Percentiles rank a stretch among this genome's conserved stretches.
Evolutionary conservation across 2,797 vertebrate species (phyloP).

Genomic region (Lates japonicus): DNA sequence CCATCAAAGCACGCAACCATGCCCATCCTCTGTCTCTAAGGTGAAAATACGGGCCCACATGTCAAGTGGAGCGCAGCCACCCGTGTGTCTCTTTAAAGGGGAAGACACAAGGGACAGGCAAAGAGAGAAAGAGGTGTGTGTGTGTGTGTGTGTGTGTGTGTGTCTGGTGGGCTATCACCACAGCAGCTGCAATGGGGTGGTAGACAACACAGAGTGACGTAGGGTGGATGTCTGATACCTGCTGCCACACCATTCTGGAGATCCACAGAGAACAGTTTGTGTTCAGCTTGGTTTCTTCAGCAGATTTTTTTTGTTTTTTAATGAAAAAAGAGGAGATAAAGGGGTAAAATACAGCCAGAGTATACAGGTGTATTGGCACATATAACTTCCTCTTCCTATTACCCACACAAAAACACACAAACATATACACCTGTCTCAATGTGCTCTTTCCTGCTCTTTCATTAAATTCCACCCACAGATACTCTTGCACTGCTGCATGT

Average conservation of each 20-base stretch:
- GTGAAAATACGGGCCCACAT: conserved; percentile 82
- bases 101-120: conserved; percentile 74
- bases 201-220: conserved; percentile 72
- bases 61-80: conserved; percentile 82
- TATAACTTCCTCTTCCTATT: conserved; percentile 23
- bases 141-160: conserved; percentile 23
- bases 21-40: conserved; percentile 84
- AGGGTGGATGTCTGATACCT: conserved; percentile 59
- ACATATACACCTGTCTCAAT: conserved; percentile 33
- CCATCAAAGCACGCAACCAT: conserved; percentile 84
- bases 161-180: conserved; percentile 31
- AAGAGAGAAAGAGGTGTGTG: conserved; percentile 18
- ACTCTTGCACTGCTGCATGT: conserved; percentile 26
- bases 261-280: conserved; percentile 56
- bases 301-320: not conserved
- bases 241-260: conserved; percentile 48
- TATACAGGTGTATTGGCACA: conserved; percentile 21
- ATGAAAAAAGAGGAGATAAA: conserved; percentile 22
- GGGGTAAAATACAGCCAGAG: conserved; percentile 21
- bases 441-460: conserved; percentile 43
- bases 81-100: conserved; percentile 81
- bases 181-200: conserved; percentile 65
- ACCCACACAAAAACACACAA: conserved; percentile 16
- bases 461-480: conserved; percentile 48
- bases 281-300: conserved; percentile 40